Evolutionary conservation across 2,797 vertebrate genomes (phyloP), one percentile per base, ranked within the genome.

Genomic region (Alectoris magna): DNA sequence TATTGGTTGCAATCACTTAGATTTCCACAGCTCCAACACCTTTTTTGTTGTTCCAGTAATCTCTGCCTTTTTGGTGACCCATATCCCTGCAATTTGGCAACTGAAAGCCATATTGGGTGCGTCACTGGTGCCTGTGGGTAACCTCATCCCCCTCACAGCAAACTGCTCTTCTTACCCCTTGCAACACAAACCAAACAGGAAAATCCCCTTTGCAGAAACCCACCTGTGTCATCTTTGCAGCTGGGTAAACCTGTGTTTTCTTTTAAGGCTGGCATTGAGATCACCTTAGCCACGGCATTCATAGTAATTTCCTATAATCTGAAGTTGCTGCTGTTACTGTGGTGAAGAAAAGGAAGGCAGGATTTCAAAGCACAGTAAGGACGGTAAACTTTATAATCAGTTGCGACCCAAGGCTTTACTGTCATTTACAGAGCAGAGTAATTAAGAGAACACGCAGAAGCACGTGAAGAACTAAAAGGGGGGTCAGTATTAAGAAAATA

Each of bases 41-140:
- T 94, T 77, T 34, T 90, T 62, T 69, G n/a, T 56, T 85, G 67
- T 95, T 92, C 88, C 78, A 38, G 92, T 95, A 92, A 94, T 63
- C 49, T 64, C 68, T 2, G 7, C 59, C 59, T 75, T 83, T 87
- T 41, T 0, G 0, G 67, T 92, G 84, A 86, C 73, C 93, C 63
- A 49, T 34, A 51, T 44, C 72, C 53, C 59, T 4, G 1, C 59
- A 44, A 19, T 56, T 72, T 5, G 4, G 63, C 39, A 89, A n/a
- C 15, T 7, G 13, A 41, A 63, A 87, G 53, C 59, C 13, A 2
- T 53, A 29, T 0, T 27, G 70, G 29, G 70, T 67, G 64, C 26
- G 5, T 69, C 77, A 80, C 82, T 39, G 87, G 59, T 88, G 72
- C 82, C 63, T 94, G 94, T 91, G 92, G 96, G 91, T 87, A 96